Evolutionary conservation across 2,113 vertebrate genomes (phyloP).

Genomic region (Gorsachius goisagi): DNA sequence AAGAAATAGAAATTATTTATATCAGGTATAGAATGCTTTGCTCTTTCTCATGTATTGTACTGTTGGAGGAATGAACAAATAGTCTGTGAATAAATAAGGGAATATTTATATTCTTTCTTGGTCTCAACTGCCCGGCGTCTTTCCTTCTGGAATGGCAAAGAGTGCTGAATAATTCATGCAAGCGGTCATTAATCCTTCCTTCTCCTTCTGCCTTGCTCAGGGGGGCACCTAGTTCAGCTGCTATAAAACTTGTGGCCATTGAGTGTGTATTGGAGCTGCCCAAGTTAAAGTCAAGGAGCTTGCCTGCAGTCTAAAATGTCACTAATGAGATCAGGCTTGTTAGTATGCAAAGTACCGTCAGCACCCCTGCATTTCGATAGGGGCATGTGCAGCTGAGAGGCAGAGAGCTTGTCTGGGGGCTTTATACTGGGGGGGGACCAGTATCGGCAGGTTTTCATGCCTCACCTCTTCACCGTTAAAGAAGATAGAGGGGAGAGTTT

Average conservation of each 20-base stretch:
- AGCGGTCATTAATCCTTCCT: conserved; percentile 30
- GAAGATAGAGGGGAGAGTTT: not conserved
- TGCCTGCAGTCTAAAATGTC: not conserved
- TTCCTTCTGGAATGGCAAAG: conserved; percentile 32
- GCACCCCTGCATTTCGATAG: not conserved
- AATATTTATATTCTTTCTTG: conserved; percentile 46
- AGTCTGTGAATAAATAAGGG: conserved; percentile 45
- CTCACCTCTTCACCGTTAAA: not conserved
- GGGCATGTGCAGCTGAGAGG: not conserved
- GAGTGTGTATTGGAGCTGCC: not conserved
- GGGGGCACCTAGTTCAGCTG: not conserved
- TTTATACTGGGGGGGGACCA: not conserved
- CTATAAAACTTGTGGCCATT: not conserved
- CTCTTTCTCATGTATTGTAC: conserved; percentile 19
- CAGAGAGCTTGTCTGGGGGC: not conserved
- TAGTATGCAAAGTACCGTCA: not conserved
- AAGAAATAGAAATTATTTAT: conserved; percentile 37
- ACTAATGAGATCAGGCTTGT: not conserved
- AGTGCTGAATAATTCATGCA: conserved; percentile 41
- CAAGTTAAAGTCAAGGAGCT: not conserved
- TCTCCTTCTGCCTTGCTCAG: not conserved
- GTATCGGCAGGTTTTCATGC: not conserved
- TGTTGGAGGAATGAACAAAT: conserved; percentile 46
- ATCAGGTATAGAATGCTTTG: not conserved
- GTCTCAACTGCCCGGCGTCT: not conserved